Percentiles rank a stretch among this genome's conserved stretches.
phyloP scores from a whole-genome alignment of 2,888 invertebrate species.

The Hypolimnas misippus region DNA sequence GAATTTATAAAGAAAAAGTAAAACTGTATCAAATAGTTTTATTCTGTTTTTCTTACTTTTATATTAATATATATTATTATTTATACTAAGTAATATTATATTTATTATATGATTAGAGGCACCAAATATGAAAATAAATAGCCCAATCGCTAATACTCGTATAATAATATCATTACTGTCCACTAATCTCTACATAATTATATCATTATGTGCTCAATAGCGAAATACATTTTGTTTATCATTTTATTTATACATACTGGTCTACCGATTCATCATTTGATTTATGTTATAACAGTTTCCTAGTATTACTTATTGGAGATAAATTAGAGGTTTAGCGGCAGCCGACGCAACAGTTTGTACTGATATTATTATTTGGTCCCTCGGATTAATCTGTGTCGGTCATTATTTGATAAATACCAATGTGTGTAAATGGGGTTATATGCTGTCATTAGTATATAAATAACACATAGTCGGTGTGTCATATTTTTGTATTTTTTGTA shows the following conservation, averaged over 20 bases:
- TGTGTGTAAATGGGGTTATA: background rate
- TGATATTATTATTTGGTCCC: conserved; percentile 17
- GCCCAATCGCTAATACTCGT: too few species aligned
- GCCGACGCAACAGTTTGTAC: conserved; percentile 12
- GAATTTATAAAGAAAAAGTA: too few species aligned
- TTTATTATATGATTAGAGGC: too few species aligned
- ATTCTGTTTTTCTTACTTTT: too few species aligned
- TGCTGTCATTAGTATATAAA: background rate
- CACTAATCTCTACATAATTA: background rate
- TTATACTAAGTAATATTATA: too few species aligned
- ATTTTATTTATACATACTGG: conserved; percentile 13
- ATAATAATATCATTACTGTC: background rate
- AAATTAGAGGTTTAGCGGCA: conserved; percentile 18
- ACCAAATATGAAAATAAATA: too few species aligned
- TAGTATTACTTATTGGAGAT: conserved; percentile 23
- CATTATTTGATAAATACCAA: background rate
- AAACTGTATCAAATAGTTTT: too few species aligned
- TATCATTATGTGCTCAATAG: conserved; percentile 8
- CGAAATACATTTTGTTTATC: conserved; percentile 13
- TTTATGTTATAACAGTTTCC: conserved; percentile 23
- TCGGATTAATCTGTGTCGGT: background rate
- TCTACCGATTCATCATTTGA: conserved; percentile 14
- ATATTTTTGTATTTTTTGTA: too few species aligned
- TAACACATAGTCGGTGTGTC: too few species aligned
- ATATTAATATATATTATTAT: too few species aligned